Evolutionary conservation across 2,888 invertebrate species (phyloP), one percentile per base, ranked within the genome.

Genomic region (Mythimna albipuncta): DNA sequence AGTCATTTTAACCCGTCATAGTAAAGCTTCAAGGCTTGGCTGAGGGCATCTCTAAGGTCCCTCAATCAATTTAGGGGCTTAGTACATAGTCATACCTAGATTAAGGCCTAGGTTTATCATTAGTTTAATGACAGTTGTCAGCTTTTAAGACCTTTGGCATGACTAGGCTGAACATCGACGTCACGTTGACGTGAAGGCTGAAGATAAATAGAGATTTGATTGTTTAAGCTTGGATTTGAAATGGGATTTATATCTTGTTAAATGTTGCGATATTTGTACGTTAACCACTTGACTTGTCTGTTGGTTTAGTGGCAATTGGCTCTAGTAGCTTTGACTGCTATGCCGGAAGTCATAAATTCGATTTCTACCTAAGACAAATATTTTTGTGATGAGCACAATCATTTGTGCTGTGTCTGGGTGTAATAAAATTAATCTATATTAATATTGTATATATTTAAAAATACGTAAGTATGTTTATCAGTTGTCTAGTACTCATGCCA

Each of bases 51-150:
- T 16, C 41, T 6, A 11, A 74, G 73, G 75, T 55, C 80, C 63
- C 67, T 78, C 79, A 85, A 86, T 83, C 75, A 81, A 85, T 84
- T 86, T 69, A 35, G 13, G 11, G n/a, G 54, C 80, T 79, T 68
- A 70, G 59, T 64, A 52, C 38, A 54, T 52, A 57, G 16, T 32
- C n/a, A 38, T 47, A 26, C 41, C 50, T n/a, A 67, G 66, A 66
- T 41, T 47, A 54, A 32, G 50, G 50, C 32, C 50, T 64, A 61
- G 52, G 47, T 32, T 44, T 61, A 64, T 66, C 44, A 64, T 69
- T 54, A 64, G 52, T 59, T 32, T 67, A 13, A 47, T 70, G 59
- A 61, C 59, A 67, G 38, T 61, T 67, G 19, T 41, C 64, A 70
- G 64, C 38, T 41, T 57, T 1, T 54, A 55, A 76, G 52, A 38